Evolutionary conservation across 1,140 invertebrate genomes (phyloP).

Genomic region (Rhysida immarginata): DNA sequence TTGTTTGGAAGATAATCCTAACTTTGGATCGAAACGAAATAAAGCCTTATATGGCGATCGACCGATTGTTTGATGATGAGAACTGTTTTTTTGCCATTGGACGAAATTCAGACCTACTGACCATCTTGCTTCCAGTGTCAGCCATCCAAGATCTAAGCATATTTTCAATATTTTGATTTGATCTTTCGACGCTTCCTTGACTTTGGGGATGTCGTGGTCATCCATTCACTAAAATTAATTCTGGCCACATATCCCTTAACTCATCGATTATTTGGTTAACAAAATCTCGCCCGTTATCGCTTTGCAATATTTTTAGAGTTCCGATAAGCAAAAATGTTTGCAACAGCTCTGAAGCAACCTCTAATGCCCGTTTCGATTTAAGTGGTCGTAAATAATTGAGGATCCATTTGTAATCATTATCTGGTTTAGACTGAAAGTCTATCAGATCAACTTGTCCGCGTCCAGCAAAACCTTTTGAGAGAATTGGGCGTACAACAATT

Average conservation of each 20-base stretch:
- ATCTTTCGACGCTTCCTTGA: too few species aligned
- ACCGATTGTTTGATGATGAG: not conserved
- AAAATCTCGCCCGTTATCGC: too few species aligned
- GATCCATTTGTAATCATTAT: not conserved
- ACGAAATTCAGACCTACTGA: not conserved
- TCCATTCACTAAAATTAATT: too few species aligned
- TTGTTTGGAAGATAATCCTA: not conserved
- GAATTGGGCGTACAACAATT: not conserved
- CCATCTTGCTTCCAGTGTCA: not conserved
- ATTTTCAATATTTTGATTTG: too few species aligned
- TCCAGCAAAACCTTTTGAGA: not conserved
- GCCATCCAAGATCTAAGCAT: not conserved
- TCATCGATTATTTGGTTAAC: too few species aligned
- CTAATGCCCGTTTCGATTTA: not conserved
- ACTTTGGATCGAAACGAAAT: not conserved
- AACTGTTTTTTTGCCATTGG: not conserved
- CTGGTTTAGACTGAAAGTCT: not conserved
- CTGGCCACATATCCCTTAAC: too few species aligned
- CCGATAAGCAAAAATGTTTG: not conserved
- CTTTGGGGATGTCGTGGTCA: too few species aligned
- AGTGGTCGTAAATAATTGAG: not conserved
- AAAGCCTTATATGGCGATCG: not conserved
- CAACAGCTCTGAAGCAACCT: not conserved
- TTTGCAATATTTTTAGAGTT: too few species aligned
- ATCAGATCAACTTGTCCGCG: not conserved